A percentile compares a stretch with the other conserved stretches of the same genome.
These are phyloP conservation scores for Phengaris alcon DNA, from an alignment of 2,888 invertebrate genomes.

Conservation along the genomic window DNA sequence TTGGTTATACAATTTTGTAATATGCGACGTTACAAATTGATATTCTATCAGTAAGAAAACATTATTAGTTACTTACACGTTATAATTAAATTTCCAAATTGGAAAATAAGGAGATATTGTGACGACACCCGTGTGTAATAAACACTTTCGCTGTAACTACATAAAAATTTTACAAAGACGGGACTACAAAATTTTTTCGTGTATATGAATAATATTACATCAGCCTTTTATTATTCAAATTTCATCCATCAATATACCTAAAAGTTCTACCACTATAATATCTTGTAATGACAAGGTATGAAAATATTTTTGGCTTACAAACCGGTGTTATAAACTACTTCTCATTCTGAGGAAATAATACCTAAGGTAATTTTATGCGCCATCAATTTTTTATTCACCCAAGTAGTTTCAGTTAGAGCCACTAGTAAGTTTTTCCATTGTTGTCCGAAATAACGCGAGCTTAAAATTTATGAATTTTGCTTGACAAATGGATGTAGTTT, in stretches of 20 bases:
- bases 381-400: conserved; percentile 2
- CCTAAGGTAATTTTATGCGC: neutral
- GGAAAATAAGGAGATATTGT: neutral
- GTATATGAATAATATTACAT: neutral
- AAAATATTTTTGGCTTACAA: neutral
- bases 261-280: neutral
- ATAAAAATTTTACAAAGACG: too few species aligned
- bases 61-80: neutral
- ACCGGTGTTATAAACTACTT: neutral
- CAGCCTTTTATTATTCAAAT: neutral
- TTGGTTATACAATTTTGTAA: too few species aligned
- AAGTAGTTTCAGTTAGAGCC: neutral
- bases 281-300: neutral
- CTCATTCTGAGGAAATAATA: too few species aligned
- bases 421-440: conserved; percentile 18
- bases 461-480: conserved; percentile 19
- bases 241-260: neutral
- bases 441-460: conserved; percentile 17
- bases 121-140: neutral
- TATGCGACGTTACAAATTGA: too few species aligned
- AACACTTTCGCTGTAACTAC: neutral
- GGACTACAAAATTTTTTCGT: neutral
- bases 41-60: neutral
- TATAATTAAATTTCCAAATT: neutral
- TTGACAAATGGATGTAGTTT: conserved; percentile 18